These are phyloP conservation scores for Chloroclysta siterata DNA, from an alignment of 2,888 invertebrate species.

Conservation along the genomic window DNA sequence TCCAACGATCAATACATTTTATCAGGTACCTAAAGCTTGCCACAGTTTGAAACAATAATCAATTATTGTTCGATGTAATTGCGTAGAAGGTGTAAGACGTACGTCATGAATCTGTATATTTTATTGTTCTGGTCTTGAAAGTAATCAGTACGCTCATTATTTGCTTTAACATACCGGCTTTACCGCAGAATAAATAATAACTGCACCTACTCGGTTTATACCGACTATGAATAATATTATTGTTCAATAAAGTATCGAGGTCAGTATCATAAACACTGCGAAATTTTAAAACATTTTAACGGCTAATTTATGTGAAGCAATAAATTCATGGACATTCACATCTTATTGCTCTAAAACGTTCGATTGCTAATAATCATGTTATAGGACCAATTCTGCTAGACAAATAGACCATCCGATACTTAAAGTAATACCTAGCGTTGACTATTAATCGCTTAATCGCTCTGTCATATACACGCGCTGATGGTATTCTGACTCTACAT, in stretches of 20 bases:
- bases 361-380: background rate
- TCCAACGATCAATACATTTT: constrained; percentile 7
- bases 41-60: constrained; percentile 8
- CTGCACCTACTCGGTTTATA: background rate
- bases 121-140: constrained; percentile 23
- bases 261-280: constrained; percentile 16
- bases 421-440: too few species aligned
- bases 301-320: constrained; percentile 8
- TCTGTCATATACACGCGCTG: too few species aligned
- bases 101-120: constrained; percentile 23
- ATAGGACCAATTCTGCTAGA: too few species aligned
- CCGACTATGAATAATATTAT: constrained; percentile 13
- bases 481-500: too few species aligned
- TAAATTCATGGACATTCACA: constrained; percentile 7
- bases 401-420: too few species aligned
- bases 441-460: too few species aligned
- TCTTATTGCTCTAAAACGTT: background rate
- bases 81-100: constrained; percentile 12
- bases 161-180: constrained; percentile 9
- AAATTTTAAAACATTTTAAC: constrained; percentile 15
- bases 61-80: constrained; percentile 9
- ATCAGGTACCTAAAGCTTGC: constrained; percentile 2
- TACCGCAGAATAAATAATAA: constrained; percentile 12
- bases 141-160: constrained; percentile 17
- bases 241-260: constrained; percentile 25